phyloP scores from a whole-genome alignment of 2,888 invertebrate species.

The Tenthredo scrophulariae region DNA sequence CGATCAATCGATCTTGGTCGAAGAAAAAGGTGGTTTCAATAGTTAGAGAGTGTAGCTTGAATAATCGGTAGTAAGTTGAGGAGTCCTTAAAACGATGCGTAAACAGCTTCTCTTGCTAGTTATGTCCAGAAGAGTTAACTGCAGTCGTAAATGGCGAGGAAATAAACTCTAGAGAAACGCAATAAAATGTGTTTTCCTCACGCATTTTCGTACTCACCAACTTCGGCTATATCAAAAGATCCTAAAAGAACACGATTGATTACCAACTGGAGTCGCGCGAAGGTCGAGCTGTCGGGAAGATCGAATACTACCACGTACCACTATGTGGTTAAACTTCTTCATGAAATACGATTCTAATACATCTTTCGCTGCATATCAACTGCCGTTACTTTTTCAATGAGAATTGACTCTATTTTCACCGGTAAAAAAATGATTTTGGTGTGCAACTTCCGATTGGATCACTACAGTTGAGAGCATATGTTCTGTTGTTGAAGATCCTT shows the following conservation, averaged over 20 bases:
- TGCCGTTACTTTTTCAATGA: background rate
- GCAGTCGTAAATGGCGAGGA: conserved; percentile 11
- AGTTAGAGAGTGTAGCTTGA: background rate
- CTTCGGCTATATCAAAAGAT: background rate
- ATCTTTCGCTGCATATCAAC: background rate
- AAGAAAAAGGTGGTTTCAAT: background rate
- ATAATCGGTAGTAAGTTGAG: background rate
- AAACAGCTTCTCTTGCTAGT: background rate
- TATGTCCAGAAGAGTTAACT: background rate
- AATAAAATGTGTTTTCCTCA: conserved; percentile 5
- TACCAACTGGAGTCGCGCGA: background rate
- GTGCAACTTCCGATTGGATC: too few relatives aligned
- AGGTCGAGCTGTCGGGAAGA: conserved; percentile 12
- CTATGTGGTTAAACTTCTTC: background rate
- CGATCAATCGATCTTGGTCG: background rate
- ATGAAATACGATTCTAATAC: background rate
- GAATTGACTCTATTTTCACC: background rate
- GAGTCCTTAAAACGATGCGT: background rate
- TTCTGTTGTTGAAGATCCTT: too few relatives aligned
- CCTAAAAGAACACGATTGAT: background rate
- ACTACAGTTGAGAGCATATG: too few relatives aligned
- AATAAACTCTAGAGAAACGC: background rate
- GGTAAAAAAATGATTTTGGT: too few relatives aligned
- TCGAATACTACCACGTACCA: background rate
- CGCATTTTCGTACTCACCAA: conserved; percentile 1